A percentile compares a stretch with the other conserved stretches of the same genome.
These are phyloP conservation scores for Pachycephus smyrnensis DNA, from an alignment of 2,888 invertebrate genomes.

Conservation along the genomic window DNA sequence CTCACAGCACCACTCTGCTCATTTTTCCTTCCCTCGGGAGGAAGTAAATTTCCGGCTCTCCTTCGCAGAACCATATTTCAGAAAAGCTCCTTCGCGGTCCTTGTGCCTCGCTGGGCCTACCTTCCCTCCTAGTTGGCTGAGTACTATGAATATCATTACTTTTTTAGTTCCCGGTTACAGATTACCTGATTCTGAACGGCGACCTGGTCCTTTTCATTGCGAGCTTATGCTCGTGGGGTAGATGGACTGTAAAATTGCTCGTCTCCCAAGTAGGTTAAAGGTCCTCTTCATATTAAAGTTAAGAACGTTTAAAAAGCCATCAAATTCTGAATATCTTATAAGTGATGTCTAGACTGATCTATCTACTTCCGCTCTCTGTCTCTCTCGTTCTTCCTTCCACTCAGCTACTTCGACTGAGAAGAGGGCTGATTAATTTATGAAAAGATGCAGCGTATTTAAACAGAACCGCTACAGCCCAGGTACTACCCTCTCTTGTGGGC, in stretches of 20 bases:
- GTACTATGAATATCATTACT: slow-evolving; percentile 37
- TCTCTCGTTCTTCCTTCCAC: too few species aligned
- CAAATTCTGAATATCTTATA: too few species aligned
- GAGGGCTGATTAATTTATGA: too few species aligned
- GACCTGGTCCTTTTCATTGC: slow-evolving; percentile 10
- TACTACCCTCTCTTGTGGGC: too few species aligned
- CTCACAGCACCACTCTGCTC: neutral
- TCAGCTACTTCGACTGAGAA: too few species aligned
- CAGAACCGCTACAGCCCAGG: too few species aligned
- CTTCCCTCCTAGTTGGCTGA: slow-evolving; percentile 13
- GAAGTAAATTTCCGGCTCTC: slow-evolving; percentile 37
- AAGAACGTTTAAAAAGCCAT: too few species aligned
- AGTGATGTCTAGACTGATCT: too few species aligned
- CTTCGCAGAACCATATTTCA: slow-evolving; percentile 30
- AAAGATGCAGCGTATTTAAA: too few species aligned
- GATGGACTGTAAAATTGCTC: neutral
- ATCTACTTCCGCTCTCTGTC: too few species aligned
- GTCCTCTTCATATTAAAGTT: too few species aligned
- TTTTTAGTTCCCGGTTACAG: slow-evolving; percentile 23
- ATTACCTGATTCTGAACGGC: slow-evolving; percentile 17
- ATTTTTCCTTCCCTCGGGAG: slow-evolving; percentile 17
- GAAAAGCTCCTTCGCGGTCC: slow-evolving; percentile 16
- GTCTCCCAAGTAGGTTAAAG: too few species aligned
- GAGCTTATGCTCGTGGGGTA: slow-evolving; percentile 18
- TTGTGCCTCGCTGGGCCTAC: neutral